Evolutionary conservation across 1,140 invertebrate genomes (phyloP), one percentile per base, ranked within the genome.

Genomic region (Macrocentrus cingulum): DNA sequence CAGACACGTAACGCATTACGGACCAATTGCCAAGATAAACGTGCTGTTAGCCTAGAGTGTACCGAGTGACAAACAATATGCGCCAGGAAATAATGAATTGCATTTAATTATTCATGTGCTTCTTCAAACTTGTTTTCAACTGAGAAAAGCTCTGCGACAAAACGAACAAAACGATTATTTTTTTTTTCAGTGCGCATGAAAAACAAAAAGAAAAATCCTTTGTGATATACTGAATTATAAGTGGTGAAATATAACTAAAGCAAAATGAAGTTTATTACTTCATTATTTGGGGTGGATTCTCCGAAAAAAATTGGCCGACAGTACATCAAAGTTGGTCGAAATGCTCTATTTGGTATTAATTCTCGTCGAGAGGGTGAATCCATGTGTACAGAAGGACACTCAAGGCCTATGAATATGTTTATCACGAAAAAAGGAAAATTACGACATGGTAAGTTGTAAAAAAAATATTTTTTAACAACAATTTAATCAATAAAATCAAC

Each of bases 351-450:
- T 66, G 88, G 86, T 0, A 81, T 85, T 49, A 80, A 71, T 15
- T 75, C 78, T 0, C 71, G 76, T 20, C 75, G 70, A 19, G 71
- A 67, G 56, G 69, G 74, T 8, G 65, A 65, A 46, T 4, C 18
- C 5, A 72, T 79, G 23, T 75, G 76, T 36, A 73, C 76, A 4
- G 81, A 84, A 45, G 81, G 79, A 55, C 81, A 84, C 36, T 79
- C 80, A 9, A 84, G 85, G 37, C 87, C 88, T 0, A 69, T 90
- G 22, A 88, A 85, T 60, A 87, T 91, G 84, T 81, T 91, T 44
- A 88, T 91, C 65, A 90, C 88, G 4, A 84, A 88, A 64, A 84
- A 86, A 62, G 85, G 86, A 59, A 88, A 86, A 71, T 81, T 90
- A 48, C 87, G 84, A 67, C 85, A 87, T 68, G 85, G 89, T 91